Base-by-base conservation (phyloP, 1,140 invertebrate species). In the Anastrepha obliqua region DNA sequence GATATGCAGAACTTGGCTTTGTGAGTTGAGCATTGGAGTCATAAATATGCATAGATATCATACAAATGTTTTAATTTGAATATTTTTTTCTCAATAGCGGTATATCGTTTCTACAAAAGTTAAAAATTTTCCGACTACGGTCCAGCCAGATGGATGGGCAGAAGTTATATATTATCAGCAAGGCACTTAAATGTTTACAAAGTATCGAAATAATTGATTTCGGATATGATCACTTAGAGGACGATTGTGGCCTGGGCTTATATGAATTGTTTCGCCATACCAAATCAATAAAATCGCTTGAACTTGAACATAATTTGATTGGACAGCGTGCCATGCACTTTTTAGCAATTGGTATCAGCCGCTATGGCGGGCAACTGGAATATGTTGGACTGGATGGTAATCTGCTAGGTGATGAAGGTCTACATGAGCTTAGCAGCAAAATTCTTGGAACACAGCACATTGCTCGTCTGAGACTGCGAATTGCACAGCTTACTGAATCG, bases 311-410 rank as follows among this genome's bases (percentile, higher is more conserved):
- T 20, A 92, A 92, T 60, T 58, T 78, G 0, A 67, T 92, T 70
- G 89, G 87, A 1, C 6, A 2, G 0, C 44, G 70, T 2, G 20
- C 86, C 0, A n/a, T 91, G 17, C n/a, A 87, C 2, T 64, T 88
- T 5, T 89, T 92, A 11, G 91, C 90, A 0, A 7, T 62, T 20
- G 88, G 85, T 0, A 88, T 92, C 29, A 55, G 11, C 3, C n/a
- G 65, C 2, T 64, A 81, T 11, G 11, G 7, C 2, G 44, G 13
- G 0, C 17, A 62, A 0, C 39, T 92, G 11, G 74, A 90, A 87
- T 92, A 91, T 81, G 81, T 92, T 20, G 91, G 91, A 0, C 67
- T 92, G 44, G 91, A 87, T 2, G 87, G 90, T 78, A 92, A 92
- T 87, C 89, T 85, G 0, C 7, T 92, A 0, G 20, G 55, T 17